Percentiles rank a stretch among this genome's conserved stretches.
These are phyloP conservation scores for Trachythela sp. DNA, from an alignment of 64 coral and sea anemone genomes.

Conservation along the genomic window DNA sequence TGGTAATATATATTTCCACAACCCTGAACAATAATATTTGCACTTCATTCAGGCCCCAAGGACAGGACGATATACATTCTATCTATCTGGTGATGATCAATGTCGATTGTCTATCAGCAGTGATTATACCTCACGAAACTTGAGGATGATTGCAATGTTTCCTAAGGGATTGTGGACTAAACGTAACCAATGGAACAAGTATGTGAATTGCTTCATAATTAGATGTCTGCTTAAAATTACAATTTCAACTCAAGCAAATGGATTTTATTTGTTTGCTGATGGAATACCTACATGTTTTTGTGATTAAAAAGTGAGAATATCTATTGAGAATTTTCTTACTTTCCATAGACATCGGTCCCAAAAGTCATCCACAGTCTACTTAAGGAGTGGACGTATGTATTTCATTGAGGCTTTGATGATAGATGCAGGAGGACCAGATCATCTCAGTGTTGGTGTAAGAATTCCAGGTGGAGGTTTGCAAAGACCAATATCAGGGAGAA, in stretches of 20 bases:
- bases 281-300: too few relatives aligned
- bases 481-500: background rate
- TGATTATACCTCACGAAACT: background rate
- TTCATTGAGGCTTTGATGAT: background rate
- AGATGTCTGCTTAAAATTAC: too few relatives aligned
- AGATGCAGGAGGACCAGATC: background rate
- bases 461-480: background rate
- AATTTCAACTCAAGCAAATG: too few relatives aligned
- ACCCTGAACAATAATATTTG: too few relatives aligned
- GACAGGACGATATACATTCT: background rate
- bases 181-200: background rate
- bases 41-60: background rate
- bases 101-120: background rate
- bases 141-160: background rate
- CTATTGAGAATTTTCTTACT: too few relatives aligned
- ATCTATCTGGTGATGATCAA: background rate
- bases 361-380: background rate
- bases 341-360: background rate
- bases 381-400: background rate
- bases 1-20: too few relatives aligned
- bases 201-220: background rate
- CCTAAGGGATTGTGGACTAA: background rate
- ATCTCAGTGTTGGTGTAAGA: background rate
- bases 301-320: too few relatives aligned
- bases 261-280: background rate